Base-by-base conservation (phyloP, 2,797 vertebrate genomes). In the Benthosema pterotum region DNA sequence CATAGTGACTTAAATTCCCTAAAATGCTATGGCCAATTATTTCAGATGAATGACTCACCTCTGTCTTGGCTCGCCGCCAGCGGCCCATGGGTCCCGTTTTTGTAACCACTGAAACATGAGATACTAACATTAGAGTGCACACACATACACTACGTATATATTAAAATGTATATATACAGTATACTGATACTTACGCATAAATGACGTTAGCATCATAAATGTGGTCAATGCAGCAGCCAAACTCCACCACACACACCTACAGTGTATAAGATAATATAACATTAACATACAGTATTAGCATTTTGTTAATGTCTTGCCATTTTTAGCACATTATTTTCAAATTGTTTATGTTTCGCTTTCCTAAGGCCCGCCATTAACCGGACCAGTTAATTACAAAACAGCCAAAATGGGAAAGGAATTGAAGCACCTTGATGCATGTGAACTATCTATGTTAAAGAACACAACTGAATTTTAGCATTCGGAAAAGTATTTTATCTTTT, bases 31-130 rank as follows among this genome's bases (percentile, higher is more conserved):
- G 8, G 7, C 3, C 2, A 8, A 38, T 38, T 38, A 38, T 38
- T 38, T 38, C 8, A 2, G 32, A 38, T 38, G 32, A 2, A 11
- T 12, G 43, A 66, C 85, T 83, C 80, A 93, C 93, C 89, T 93
- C 92, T 0, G 92, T 92, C 80, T 91, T 91, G 8, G 91, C 87
- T 43, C 28, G 66, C 60, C 87, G 78, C 91, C 88, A 90, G 32
- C 68, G 60, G 12, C 83, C 78, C 78, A 78, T 46, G 11, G 80
- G 77, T 1, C 88, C 83, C 13, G 86, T 84, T 77, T 82, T 90
- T 0, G 74, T 88, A 54, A 87, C 1, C 18, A 87, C 93, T 93
- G 83, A 43, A 52, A 78, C 7, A 71, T 25, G 2, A 69, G 8
- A 52, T 7, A 17, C 7, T 4, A 50, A 46, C 4, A 48, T 51